These are phyloP conservation scores for Corythaeola cristata DNA, from an alignment of 2,113 vertebrate species.

Conservation along the genomic window DNA sequence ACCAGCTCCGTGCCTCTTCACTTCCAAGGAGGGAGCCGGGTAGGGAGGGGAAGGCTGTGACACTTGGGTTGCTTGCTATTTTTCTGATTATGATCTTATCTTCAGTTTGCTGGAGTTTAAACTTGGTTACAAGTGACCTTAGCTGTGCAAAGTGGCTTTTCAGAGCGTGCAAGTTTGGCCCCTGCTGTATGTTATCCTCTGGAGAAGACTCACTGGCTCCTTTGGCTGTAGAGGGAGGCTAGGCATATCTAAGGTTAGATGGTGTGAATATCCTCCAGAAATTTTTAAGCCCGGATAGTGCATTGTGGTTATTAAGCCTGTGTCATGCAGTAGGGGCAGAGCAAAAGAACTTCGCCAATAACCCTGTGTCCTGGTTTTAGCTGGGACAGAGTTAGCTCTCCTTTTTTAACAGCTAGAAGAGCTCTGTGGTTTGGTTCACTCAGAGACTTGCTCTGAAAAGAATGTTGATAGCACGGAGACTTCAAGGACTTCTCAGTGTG, in stretches of 20 bases:
- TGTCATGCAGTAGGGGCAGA: neutral
- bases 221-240: neutral
- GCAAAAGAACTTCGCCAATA: neutral
- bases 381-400: no score
- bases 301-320: neutral
- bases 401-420: no score
- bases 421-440: no score
- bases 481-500: no score
- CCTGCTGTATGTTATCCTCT: neutral
- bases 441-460: no score
- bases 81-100: neutral
- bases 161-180: neutral
- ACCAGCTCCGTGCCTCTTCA: neutral
- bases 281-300: neutral
- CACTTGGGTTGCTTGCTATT: accelerated
- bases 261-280: neutral
- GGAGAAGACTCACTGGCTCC: neutral
- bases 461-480: no score
- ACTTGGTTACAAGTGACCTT: neutral
- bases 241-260: neutral
- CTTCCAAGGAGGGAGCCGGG: neutral
- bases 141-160: neutral
- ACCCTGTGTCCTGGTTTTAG: no score
- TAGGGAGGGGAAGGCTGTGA: neutral
- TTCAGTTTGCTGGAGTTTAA: neutral